These are phyloP conservation scores for Xenopus borealis DNA, from an alignment of 2,113 vertebrate genomes.

Conservation along the genomic window DNA sequence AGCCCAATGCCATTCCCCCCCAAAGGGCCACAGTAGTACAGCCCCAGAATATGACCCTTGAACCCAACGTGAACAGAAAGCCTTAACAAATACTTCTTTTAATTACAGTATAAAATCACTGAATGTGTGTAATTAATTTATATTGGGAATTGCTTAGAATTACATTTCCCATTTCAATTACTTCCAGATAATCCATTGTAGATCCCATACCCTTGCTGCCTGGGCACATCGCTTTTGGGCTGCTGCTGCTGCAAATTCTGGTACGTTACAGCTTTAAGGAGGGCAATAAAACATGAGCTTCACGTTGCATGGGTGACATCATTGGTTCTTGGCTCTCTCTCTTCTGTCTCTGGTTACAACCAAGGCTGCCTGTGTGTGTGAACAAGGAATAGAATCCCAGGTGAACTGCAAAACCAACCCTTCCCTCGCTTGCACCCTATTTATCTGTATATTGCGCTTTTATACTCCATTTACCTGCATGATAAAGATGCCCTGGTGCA, in stretches of 20 bases:
- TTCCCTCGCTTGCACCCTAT: conserved; percentile 30
- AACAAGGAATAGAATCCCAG: conserved; percentile 49
- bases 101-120: too few relatives aligned
- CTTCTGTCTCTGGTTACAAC: conserved; percentile 70
- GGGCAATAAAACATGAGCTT: conserved; percentile 82
- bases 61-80: too few relatives aligned
- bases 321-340: conserved; percentile 76
- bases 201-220: too few relatives aligned
- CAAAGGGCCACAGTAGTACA: too few relatives aligned
- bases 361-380: conserved; percentile 57
- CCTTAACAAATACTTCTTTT: too few relatives aligned
- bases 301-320: conserved; percentile 88
- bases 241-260: conserved; percentile 47
- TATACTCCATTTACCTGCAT: not conserved
- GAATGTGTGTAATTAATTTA: too few relatives aligned
- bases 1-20: too few relatives aligned
- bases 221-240: not conserved
- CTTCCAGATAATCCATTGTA: too few relatives aligned
- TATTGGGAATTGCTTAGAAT: too few relatives aligned
- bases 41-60: too few relatives aligned
- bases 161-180: too few relatives aligned
- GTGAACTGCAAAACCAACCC: conserved; percentile 56
- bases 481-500: conserved; percentile 7
- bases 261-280: conserved; percentile 84
- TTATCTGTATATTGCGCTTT: conserved; percentile 1